These are phyloP conservation scores for Kryptolebias ocellatus DNA, from an alignment of 2,797 vertebrate species.

Conservation along the genomic window DNA sequence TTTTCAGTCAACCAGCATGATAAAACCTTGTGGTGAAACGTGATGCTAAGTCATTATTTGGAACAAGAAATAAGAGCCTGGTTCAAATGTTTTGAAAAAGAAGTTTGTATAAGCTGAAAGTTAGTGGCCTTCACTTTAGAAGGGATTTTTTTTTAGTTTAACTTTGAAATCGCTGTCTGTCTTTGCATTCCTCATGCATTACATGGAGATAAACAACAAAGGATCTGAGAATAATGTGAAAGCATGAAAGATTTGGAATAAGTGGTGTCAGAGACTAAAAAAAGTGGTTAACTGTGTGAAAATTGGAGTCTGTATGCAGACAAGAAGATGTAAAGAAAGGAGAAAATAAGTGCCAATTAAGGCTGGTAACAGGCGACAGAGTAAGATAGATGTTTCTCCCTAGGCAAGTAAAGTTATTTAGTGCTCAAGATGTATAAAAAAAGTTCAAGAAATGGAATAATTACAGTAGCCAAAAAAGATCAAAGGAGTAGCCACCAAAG, in stretches of 20 bases:
- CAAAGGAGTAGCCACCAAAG: slow-evolving; percentile 60
- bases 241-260: slow-evolving; percentile 28
- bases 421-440: slow-evolving; percentile 46
- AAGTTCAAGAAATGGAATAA: slow-evolving; percentile 55
- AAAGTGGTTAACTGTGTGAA: slow-evolving; percentile 19
- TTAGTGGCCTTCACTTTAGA: neutral
- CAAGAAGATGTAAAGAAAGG: slow-evolving; percentile 18
- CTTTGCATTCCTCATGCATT: slow-evolving; percentile 2
- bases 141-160: neutral
- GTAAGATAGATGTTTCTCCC: slow-evolving; percentile 55
- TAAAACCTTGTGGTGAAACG: neutral
- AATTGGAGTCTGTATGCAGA: slow-evolving; percentile 24
- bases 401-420: slow-evolving; percentile 58
- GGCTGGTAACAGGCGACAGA: slow-evolving; percentile 50
- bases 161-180: slow-evolving; percentile 9
- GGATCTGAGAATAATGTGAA: slow-evolving; percentile 32
- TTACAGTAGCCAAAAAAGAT: slow-evolving; percentile 63
- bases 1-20: too few relatives aligned
- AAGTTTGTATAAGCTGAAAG: slow-evolving; percentile 8
- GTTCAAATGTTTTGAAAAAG: slow-evolving; percentile 6
- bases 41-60: neutral
- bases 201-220: slow-evolving; percentile 37
- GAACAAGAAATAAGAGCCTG: slow-evolving; percentile 1
- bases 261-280: slow-evolving; percentile 16
- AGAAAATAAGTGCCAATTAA: slow-evolving; percentile 61